Evolutionary conservation across 2,888 invertebrate genomes (phyloP).

Genomic region (Digitonthophagus gazella): DNA sequence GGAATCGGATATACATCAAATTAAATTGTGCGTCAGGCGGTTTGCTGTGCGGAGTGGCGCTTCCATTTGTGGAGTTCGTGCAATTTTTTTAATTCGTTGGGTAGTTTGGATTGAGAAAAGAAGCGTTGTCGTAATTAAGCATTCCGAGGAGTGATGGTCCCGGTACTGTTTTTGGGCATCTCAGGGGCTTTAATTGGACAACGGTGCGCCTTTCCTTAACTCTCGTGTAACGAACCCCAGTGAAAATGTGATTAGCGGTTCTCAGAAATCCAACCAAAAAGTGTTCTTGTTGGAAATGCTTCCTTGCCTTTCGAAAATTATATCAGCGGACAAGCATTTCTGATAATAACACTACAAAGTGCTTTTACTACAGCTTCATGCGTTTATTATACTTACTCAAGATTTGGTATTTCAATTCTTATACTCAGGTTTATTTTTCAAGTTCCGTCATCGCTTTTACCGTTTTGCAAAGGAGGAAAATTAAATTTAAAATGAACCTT

Average conservation of each 20-base stretch:
- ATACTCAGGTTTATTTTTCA: no score
- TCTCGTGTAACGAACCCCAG: not conserved
- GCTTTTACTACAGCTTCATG: not conserved
- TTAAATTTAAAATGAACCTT: no score
- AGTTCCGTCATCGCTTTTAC: no score
- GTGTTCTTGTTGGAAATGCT: not conserved
- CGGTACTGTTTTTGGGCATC: not conserved
- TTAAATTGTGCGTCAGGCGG: not conserved
- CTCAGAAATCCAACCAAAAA: not conserved
- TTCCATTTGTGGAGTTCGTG: slow-evolving; percentile 3
- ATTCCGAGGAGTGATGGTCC: not conserved
- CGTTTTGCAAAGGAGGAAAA: no score
- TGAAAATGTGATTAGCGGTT: not conserved
- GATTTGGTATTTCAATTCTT: not conserved
- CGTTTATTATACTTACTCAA: not conserved
- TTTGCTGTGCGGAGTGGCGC: slow-evolving; percentile 3
- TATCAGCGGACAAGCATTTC: not conserved
- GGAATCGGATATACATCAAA: not conserved
- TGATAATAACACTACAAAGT: not conserved
- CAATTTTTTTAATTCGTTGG: not conserved
- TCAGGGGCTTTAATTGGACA: not conserved
- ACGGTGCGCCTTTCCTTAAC: not conserved
- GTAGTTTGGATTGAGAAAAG: not conserved
- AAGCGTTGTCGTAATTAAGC: not conserved
- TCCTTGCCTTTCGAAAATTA: not conserved